Evolutionary conservation across 1,140 invertebrate genomes (phyloP).

Genomic region (Drosophila nasuta): DNA sequence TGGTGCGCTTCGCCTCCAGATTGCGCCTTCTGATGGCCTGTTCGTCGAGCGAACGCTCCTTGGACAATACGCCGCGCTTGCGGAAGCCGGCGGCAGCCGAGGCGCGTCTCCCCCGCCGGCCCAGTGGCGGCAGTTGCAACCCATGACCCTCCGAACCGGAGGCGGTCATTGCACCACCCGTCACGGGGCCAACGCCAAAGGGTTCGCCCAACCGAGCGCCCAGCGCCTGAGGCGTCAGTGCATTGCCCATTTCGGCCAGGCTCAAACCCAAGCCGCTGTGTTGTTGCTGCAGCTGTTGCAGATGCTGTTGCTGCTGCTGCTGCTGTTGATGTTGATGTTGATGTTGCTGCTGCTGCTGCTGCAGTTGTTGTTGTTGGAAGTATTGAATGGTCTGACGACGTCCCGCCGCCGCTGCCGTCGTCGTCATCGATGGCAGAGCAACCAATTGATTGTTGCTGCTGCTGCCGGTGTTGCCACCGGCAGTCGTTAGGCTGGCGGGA

Average conservation of each 20-base stretch:
- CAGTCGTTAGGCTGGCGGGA: conserved; percentile 17
- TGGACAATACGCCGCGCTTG: conserved; percentile 80
- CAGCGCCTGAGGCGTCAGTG: conserved; percentile 70
- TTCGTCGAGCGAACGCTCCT: conserved; percentile 83
- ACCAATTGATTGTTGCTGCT: conserved; percentile 3
- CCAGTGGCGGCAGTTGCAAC: conserved; percentile 73
- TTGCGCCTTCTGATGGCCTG: conserved; percentile 81
- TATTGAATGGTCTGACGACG: conserved; percentile 83
- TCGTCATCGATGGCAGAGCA: no score
- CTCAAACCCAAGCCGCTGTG: conserved; percentile 58
- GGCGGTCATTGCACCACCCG: conserved; percentile 47
- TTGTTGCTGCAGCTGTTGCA: conserved; percentile 25
- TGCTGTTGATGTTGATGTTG: conserved; percentile 51
- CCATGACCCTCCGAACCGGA: conserved; percentile 22
- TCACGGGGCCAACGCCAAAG: conserved; percentile 48
- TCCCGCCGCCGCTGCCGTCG: conserved; percentile 20
- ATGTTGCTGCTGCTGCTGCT: conserved; percentile 19
- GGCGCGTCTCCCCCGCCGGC: conserved; percentile 75
- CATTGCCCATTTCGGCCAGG: conserved; percentile 74
- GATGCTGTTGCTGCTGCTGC: conserved; percentile 21
- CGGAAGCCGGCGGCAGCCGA: conserved; percentile 76
- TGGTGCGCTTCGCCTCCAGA: conserved; percentile 83
- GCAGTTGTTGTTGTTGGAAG: conserved; percentile 60
- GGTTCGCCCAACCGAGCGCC: conserved; percentile 66
- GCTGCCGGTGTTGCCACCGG: conserved; percentile 26